phyloP scores from a whole-genome alignment of 2,113 vertebrate species.

The Ceyx cyanopectus region DNA sequence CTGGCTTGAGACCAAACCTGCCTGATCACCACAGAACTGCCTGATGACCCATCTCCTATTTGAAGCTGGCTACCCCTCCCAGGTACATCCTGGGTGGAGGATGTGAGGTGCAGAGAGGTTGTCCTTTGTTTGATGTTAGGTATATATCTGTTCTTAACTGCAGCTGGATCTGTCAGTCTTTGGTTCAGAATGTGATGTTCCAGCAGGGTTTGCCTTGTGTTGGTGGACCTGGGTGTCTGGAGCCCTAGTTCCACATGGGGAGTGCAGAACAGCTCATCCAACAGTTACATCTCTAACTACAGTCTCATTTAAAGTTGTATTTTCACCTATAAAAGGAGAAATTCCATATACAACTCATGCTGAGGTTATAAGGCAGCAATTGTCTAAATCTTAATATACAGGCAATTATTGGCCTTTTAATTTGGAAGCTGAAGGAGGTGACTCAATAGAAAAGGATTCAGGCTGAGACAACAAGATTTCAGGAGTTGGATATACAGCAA shows the following conservation, averaged over 20 bases:
- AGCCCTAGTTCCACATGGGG: neutral
- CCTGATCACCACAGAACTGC: neutral
- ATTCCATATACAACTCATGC: neutral
- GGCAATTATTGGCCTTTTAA: conserved; percentile 26
- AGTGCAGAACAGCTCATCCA: neutral
- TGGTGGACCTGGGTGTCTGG: neutral
- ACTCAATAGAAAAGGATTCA: conserved; percentile 51
- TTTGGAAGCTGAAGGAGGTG: conserved; percentile 31
- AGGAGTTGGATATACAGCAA: neutral
- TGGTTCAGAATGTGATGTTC: neutral
- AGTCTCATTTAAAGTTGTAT: neutral
- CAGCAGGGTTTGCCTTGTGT: conserved; percentile 11
- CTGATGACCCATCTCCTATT: neutral
- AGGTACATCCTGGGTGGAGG: neutral
- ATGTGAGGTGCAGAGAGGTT: neutral
- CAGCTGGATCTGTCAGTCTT: neutral
- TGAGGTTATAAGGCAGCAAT: conserved; percentile 12
- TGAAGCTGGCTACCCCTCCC: neutral
- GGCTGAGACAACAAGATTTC: conserved; percentile 30
- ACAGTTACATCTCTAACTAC: neutral
- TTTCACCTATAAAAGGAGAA: neutral
- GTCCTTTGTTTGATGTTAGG: neutral
- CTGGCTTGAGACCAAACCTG: neutral
- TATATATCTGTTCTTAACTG: neutral
- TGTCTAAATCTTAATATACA: conserved; percentile 18